Base-by-base conservation (phyloP, 2,888 invertebrate species). In the Anoncus sp. region DNA sequence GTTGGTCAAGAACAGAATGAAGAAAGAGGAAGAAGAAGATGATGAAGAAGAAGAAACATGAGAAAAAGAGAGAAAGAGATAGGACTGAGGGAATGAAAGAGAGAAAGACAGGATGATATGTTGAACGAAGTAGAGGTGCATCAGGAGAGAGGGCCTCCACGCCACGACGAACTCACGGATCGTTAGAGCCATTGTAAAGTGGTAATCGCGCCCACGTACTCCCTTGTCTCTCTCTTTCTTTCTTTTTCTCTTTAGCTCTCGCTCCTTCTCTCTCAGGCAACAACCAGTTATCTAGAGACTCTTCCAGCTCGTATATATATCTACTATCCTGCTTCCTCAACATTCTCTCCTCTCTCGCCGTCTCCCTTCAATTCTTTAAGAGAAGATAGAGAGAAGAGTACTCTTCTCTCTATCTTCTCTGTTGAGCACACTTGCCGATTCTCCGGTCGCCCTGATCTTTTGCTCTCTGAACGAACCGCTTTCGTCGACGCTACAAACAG, bases 141-240 rank as follows among this genome's bases (percentile, higher is more conserved):
- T 67, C 62, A 18, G n/a, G 38, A 62, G 57, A 70, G 75, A 76
- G 74, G 73, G 73, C 79, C 69, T 65, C 77, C 57, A 65, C 59
- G 65, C 72, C 49, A 74, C 73, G 47, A 82, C 82, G 78, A 84
- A 85, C 85, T 85, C 79, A 80, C 80, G 74, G 86, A 86, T 88
- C 86, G 87, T 87, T 85, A 85, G 86, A 86, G 85, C 86, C 84
- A 87, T 89, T 87, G 88, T 86, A 85, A 83, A 83, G 85, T 86
- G 84, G 85, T 83, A 86, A 85, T 86, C 83, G 86, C 85, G 86
- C 87, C 87, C 86, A 86, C 85, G 83, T 85, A 82, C 79, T 43
- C 59, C 72, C 80, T 75, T 75, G 51, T 59, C 69, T 16, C 40
- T 55, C 59, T 45, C 10, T 70, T 59, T 69, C 76, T 72, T 49